These are phyloP conservation scores for Phyllopteryx taeniolatus DNA, from an alignment of 2,113 vertebrate species.

Conservation along the genomic window DNA sequence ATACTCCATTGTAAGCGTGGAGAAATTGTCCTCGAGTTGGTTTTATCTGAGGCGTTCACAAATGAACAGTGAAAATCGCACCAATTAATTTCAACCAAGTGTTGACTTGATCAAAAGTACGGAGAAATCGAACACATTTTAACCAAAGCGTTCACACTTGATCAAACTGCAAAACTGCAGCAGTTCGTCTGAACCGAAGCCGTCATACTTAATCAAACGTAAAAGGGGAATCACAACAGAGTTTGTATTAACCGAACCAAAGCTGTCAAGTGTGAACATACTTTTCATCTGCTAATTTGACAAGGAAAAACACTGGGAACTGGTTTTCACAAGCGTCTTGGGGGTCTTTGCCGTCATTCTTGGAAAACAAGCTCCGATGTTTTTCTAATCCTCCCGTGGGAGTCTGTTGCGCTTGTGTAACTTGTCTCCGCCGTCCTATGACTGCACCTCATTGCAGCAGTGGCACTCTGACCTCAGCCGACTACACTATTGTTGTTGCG, in stretches of 20 bases:
- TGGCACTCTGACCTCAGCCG: constrained; percentile 34
- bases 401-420: constrained; percentile 55
- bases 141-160: neutral
- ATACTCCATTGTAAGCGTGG: no score
- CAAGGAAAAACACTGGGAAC: constrained; percentile 35
- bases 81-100: neutral
- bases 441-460: constrained; percentile 49
- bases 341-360: constrained; percentile 52
- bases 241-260: neutral
- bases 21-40: neutral
- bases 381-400: constrained; percentile 61
- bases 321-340: constrained; percentile 39
- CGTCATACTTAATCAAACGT: neutral
- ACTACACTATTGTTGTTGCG: constrained; percentile 45
- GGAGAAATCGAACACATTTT: neutral
- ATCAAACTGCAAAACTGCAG: neutral
- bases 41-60: neutral
- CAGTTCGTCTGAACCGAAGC: neutral
- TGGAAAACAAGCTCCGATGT: constrained; percentile 60
- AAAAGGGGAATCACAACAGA: neutral
- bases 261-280: constrained; percentile 5
- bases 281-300: constrained; percentile 17
- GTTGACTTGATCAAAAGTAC: neutral
- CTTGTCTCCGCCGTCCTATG: constrained; percentile 45
- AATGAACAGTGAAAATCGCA: neutral